A percentile compares a stretch with the other conserved stretches of the same genome.
phyloP scores from a whole-genome alignment of 2,888 invertebrate genomes.

The Lasioglossum morio region DNA sequence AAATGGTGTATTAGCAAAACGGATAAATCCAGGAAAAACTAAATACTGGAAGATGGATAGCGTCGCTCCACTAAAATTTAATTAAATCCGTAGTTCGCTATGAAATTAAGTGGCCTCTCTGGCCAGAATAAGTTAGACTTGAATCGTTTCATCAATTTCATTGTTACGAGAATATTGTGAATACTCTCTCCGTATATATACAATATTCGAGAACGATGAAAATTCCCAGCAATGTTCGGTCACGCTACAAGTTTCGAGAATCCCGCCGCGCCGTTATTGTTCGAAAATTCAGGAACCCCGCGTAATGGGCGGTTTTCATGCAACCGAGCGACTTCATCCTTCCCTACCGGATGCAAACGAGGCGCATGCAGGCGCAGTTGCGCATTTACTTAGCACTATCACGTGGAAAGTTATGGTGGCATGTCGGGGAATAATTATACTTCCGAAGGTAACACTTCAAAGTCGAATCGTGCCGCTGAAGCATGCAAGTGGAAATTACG shows the following conservation, averaged over 20 bases:
- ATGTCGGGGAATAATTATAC: conserved; percentile 30
- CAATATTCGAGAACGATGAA: background rate
- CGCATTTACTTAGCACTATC: conserved; percentile 22
- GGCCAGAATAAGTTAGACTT: background rate
- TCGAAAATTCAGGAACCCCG: background rate
- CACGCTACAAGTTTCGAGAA: background rate
- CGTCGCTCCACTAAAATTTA: background rate
- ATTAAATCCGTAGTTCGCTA: background rate
- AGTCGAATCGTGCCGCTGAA: background rate
- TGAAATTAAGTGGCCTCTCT: background rate
- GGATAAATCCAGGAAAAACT: background rate
- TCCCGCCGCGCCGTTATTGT: background rate
- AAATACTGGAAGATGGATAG: background rate
- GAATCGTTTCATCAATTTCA: background rate
- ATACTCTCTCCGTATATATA: background rate
- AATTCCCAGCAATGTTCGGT: background rate
- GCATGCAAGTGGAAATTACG: background rate
- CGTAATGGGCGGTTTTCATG: background rate
- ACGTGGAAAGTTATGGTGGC: conserved; percentile 11
- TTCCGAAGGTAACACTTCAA: conserved; percentile 20
- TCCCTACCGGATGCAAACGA: background rate
- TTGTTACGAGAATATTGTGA: background rate
- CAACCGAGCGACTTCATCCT: background rate
- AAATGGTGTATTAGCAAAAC: background rate
- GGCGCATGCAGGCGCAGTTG: background rate